Evolutionary conservation across 2,113 vertebrate genomes (phyloP), one percentile per base, ranked within the genome.

Genomic region (Hippocampus mohnikei): DNA sequence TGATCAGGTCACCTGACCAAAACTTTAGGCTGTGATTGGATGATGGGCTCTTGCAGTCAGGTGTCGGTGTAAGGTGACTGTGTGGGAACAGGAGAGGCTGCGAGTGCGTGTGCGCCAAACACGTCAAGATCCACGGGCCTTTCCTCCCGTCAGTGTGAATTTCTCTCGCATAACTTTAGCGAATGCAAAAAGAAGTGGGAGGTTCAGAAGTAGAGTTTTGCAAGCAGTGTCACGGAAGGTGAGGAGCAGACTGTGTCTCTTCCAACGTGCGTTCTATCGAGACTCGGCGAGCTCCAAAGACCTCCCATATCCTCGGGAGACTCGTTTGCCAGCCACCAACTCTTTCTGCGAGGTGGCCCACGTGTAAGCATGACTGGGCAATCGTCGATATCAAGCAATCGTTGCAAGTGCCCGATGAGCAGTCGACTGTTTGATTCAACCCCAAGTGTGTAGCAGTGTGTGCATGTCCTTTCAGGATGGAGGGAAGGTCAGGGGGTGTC

Each of bases 11-110:
- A 98, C 91, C 91, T 99, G 97, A 97, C 90, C 10, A 73, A 46
- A 71, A 84, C 82, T 88, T 84, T 53, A 72, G 75, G 80, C 73
- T 82, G 83, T 90, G 83, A 96, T 98, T 98, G 97, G 97, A 88
- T 92, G 92, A 90, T 83, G 86, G 68, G 84, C 92, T 93, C 91
- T 87, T 86, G 92, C 92, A 92, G 94, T 92, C 93, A 91, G 84
- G 93, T 98, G 98, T 98, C 98, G 96, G 98, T 96, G 97, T 99
- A 98, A 99, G 95, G 88, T 95, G 96, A 98, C 96, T 95, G 96
- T 98, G 96, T 99, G 97, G 96, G 97, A 98, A 98, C 94, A 90
- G 91, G 93, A 55, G 67, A 56, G 67, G 52, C 52, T 56, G 72
- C 74, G 69, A 74, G 71, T 71, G 73, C 67, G 71, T 61, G 55